These are phyloP conservation scores for Drosophila anomelani DNA, from an alignment of 2,888 invertebrate genomes.

Conservation along the genomic window DNA sequence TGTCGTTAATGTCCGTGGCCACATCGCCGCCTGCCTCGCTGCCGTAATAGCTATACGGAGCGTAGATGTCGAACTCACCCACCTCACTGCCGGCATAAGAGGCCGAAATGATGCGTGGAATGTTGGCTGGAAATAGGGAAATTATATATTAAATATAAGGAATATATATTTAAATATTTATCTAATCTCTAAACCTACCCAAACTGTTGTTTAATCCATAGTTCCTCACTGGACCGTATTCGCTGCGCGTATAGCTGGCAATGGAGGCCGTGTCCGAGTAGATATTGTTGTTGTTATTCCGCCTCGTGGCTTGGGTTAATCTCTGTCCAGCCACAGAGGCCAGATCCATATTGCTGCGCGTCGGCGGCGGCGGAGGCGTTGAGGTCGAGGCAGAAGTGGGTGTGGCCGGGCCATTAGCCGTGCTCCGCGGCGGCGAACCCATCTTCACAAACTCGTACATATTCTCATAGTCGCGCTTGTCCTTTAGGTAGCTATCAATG, in stretches of 20 bases:
- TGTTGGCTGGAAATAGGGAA: slow-evolving; percentile 78
- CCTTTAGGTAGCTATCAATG: slow-evolving; percentile 84
- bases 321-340: slow-evolving; percentile 65
- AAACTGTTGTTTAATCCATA: slow-evolving; percentile 83
- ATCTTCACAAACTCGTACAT: slow-evolving; percentile 83
- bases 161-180: too few species aligned
- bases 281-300: slow-evolving; percentile 59
- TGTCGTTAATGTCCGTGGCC: slow-evolving; percentile 84
- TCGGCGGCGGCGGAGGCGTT: slow-evolving; percentile 81
- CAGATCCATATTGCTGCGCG: slow-evolving; percentile 73
- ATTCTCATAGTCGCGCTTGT: slow-evolving; percentile 84
- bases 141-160: background rate
- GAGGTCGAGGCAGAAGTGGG: slow-evolving; percentile 58
- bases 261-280: slow-evolving; percentile 81
- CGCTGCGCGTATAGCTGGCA: slow-evolving; percentile 83
- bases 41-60: slow-evolving; percentile 91
- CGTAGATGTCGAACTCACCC: slow-evolving; percentile 92
- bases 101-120: slow-evolving; percentile 88
- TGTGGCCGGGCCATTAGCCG: slow-evolving; percentile 10
- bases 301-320: slow-evolving; percentile 57
- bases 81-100: slow-evolving; percentile 94
- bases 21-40: slow-evolving; percentile 86
- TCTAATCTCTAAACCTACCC: slow-evolving; percentile 64
- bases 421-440: slow-evolving; percentile 44
- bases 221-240: slow-evolving; percentile 82